A percentile compares a stretch with the other conserved stretches of the same genome.
Conservation (phyloP, 2,888 invertebrate species). For the Caprella mutica region DNA sequence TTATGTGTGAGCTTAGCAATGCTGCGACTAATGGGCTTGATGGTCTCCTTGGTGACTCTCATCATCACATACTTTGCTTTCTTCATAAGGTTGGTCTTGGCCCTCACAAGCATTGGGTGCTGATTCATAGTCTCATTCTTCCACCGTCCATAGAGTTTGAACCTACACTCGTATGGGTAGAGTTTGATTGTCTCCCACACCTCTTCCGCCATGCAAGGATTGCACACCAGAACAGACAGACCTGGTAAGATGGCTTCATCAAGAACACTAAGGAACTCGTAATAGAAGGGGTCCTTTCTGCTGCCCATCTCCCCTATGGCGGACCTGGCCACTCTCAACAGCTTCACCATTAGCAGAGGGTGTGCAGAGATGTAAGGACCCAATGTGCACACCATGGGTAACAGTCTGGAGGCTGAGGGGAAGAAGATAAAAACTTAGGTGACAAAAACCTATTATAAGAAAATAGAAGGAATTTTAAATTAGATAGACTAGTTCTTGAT, state of each 20-base stretch:
- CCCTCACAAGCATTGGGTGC: constrained; percentile 71
- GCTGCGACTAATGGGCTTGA: constrained; percentile 87
- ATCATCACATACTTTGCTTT: constrained; percentile 94
- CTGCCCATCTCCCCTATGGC: constrained; percentile 40
- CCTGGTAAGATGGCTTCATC: constrained; percentile 84
- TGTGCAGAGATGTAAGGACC: constrained; percentile 81
- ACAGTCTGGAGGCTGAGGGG: constrained; percentile 57
- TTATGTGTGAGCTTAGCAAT: constrained; percentile 95
- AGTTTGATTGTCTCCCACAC: constrained; percentile 79
- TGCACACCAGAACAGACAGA: constrained; percentile 79
- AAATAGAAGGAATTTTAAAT: too few species aligned
- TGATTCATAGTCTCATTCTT: constrained; percentile 75
- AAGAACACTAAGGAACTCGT: constrained; percentile 70
- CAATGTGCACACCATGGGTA: constrained; percentile 72
- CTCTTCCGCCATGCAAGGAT: constrained; percentile 92
- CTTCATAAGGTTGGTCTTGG: constrained; percentile 75
- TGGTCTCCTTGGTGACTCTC: constrained; percentile 93
- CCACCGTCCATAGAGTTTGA: constrained; percentile 82
- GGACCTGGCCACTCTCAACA: constrained; percentile 48
- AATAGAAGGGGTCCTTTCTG: constrained; percentile 48
- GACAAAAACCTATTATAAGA: too few species aligned
- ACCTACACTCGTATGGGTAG: constrained; percentile 70
- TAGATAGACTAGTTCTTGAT: too few species aligned
- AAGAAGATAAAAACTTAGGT: neutral
- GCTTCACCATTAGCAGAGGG: constrained; percentile 79